Conservation (phyloP, 1,140 invertebrate species). For the Philaenus spumarius region DNA sequence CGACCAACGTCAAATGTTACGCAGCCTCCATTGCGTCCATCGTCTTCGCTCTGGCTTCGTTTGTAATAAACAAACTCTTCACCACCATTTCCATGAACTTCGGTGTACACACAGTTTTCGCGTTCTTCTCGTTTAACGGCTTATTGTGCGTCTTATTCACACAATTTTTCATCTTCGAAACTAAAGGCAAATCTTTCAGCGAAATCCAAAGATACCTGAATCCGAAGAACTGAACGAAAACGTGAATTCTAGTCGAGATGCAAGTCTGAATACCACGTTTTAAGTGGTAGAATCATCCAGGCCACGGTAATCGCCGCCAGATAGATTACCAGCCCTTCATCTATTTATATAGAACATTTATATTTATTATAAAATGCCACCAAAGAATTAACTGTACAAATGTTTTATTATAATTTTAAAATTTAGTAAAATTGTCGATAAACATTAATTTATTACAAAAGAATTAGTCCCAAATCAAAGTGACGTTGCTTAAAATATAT, state of each 20-base stretch:
- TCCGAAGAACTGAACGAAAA: neutral
- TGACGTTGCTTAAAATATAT: too few species aligned
- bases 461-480: too few species aligned
- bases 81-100: constrained; percentile 4
- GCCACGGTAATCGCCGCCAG: too few species aligned
- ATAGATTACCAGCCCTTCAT: too few species aligned
- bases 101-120: constrained; percentile 26
- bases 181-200: constrained; percentile 69
- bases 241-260: neutral
- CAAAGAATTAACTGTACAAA: too few species aligned
- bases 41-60: constrained; percentile 24
- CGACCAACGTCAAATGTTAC: constrained; percentile 30
- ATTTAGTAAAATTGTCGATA: too few species aligned
- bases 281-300: too few species aligned
- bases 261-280: neutral
- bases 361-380: too few species aligned
- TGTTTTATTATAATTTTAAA: too few species aligned
- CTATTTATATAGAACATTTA: too few species aligned
- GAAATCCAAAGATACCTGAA: constrained; percentile 62
- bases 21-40: constrained; percentile 30
- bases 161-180: constrained; percentile 47
- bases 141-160: constrained; percentile 52
- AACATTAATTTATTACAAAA: too few species aligned
- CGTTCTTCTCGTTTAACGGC: constrained; percentile 21
- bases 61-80: constrained; percentile 29